Evolutionary conservation across 2,888 invertebrate genomes (phyloP).

Genomic region (Acanthosoma haemorrhoidale): DNA sequence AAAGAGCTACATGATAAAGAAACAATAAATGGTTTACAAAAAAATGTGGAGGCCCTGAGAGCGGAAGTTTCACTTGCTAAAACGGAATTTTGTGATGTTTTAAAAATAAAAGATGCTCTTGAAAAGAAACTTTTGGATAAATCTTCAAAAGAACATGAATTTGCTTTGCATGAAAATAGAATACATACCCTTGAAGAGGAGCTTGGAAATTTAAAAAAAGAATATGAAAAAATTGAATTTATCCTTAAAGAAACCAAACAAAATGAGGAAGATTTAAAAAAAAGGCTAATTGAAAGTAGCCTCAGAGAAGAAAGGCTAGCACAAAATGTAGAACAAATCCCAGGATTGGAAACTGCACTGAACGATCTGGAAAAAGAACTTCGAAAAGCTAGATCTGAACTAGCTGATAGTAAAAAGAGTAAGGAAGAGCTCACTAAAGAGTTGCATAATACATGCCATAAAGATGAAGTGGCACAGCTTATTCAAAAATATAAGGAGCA

Average conservation of each 20-base stretch:
- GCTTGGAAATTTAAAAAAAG: background rate
- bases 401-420: background rate
- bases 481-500: background rate
- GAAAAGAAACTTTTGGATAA: background rate
- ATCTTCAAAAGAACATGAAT: background rate
- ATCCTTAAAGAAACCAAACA: background rate
- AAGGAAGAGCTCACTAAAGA: conserved; percentile 12
- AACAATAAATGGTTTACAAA: background rate
- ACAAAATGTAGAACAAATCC: conserved; percentile 13
- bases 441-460: background rate
- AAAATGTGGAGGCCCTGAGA: background rate
- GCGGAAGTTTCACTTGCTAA: background rate
- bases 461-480: background rate
- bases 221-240: background rate
- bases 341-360: background rate
- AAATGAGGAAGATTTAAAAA: background rate
- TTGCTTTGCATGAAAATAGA: background rate
- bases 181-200: conserved; percentile 18
- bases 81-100: background rate
- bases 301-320: conserved; percentile 2
- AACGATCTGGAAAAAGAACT: conserved; percentile 29
- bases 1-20: background rate
- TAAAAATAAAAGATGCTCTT: background rate
- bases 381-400: conserved; percentile 3
- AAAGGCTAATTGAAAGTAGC: background rate